Base-by-base conservation (phyloP, 2,113 vertebrate genomes). In the Onychostruthus taczanowskii region DNA sequence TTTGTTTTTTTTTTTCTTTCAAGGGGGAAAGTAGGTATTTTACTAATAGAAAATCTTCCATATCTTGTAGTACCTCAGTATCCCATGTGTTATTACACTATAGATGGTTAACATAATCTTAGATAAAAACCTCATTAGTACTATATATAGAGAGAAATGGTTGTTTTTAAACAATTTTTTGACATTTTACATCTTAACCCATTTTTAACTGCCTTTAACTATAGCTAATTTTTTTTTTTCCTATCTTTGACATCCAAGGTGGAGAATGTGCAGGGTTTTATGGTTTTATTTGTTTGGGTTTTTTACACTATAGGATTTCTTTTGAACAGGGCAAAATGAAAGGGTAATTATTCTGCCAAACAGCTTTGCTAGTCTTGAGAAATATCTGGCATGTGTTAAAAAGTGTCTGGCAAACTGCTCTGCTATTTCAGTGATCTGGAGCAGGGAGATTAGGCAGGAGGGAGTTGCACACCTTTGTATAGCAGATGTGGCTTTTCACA, bases 301-400 rank as follows among this genome's bases (percentile, higher is more conserved):
- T 22, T 87, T 92, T 64, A 73, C 5, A 64, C 15, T 47, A 66
- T 88, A 80, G 44, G 16, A 87, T 83, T 30, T 75, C 18, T 26
- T 76, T 17, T 52, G 28, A 90, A 80, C 18, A 86, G 37, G 37
- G 18, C 16, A 80, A 61, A 90, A 79, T 33, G 11, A 64, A 94
- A 90, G 4, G 21, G 35, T 24, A 63, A 75, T 76, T 76, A 49
- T 56, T 76, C n/a, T 83, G 86, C 86, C 63, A 94, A 88, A 88
- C 27, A 83, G 53, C 27, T 95, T 90, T 86, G 8, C 53, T 88
- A 35, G 27, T 88, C 66, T 88, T 83, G 41, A 79, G 58, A 93
- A 95, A 56, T 61, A 90, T 16, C 67, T 94, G 86, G 75, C 72
- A 28, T 6, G 3, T 61, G 70, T 80, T 83, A 56, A 93, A 94